Percentiles rank a stretch among this genome's conserved stretches.
Evolutionary conservation across 2,797 vertebrate genomes (phyloP).

Genomic region (Myripristis murdjan): DNA sequence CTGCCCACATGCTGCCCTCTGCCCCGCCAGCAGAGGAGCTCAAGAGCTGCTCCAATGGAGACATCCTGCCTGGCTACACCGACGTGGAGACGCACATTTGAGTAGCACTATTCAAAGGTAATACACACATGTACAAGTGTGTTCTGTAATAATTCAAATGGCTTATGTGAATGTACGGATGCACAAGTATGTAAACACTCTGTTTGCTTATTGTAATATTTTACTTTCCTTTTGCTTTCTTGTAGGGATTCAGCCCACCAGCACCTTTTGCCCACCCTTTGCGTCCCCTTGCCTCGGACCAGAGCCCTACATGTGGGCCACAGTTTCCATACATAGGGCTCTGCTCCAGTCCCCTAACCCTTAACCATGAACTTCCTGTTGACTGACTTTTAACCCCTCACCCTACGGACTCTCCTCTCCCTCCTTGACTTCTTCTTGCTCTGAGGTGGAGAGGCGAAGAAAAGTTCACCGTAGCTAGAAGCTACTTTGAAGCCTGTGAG

Average conservation of each 20-base stretch:
- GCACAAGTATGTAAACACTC: no score
- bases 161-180: background rate
- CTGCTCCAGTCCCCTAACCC: background rate
- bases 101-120: constrained; percentile 76
- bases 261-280: constrained; percentile 69
- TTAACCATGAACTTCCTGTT: constrained; percentile 52
- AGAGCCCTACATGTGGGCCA: constrained; percentile 15
- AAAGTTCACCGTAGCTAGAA: constrained; percentile 29
- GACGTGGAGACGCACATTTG: constrained; percentile 92
- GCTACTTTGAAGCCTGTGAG: constrained; percentile 25
- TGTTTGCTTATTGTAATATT: background rate
- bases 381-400: constrained; percentile 50
- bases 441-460: constrained; percentile 47
- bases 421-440: constrained; percentile 51
- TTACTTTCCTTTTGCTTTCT: constrained; percentile 14
- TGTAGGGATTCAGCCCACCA: constrained; percentile 83
- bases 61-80: constrained; percentile 93
- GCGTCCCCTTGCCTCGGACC: constrained; percentile 42
- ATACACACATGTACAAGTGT: background rate
- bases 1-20: constrained; percentile 91
- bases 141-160: background rate
- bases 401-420: constrained; percentile 32
- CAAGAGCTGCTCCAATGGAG: constrained; percentile 91
- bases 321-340: background rate
- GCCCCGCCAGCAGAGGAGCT: constrained; percentile 48